Percentiles rank a stretch among this genome's conserved stretches.
These are phyloP conservation scores for Harmothoe impar DNA, from an alignment of 2,888 invertebrate species.

Conservation along the genomic window DNA sequence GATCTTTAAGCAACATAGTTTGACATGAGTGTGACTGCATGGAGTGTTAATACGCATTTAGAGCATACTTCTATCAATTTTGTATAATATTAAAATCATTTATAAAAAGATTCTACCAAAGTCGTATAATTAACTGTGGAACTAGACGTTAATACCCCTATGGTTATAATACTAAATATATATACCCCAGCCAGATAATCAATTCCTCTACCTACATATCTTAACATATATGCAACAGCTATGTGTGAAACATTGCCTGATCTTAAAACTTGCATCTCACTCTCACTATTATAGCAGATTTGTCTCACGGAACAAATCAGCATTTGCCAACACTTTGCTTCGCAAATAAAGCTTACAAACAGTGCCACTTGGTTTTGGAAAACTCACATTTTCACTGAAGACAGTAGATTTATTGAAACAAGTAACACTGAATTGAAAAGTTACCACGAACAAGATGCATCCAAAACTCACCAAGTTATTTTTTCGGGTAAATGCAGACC, in stretches of 20 bases:
- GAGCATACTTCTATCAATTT: slow-evolving; percentile 1
- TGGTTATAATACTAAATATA: too few species aligned
- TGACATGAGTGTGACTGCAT: slow-evolving; percentile 10
- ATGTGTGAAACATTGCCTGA: neutral
- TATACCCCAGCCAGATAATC: too few species aligned
- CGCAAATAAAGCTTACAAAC: neutral
- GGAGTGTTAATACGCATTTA: neutral
- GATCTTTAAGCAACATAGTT: neutral
- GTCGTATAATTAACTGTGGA: too few species aligned
- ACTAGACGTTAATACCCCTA: too few species aligned
- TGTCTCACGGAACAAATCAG: neutral
- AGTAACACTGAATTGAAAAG: too few species aligned
- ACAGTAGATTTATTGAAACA: too few species aligned
- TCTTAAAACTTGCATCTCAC: neutral
- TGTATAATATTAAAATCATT: neutral
- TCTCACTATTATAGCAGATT: slow-evolving; percentile 4
- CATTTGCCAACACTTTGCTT: neutral
- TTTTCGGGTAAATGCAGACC: too few species aligned
- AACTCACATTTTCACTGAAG: neutral
- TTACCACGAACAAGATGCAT: too few species aligned
- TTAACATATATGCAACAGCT: too few species aligned
- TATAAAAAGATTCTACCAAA: too few species aligned
- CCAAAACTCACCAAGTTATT: too few species aligned
- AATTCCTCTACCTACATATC: too few species aligned
- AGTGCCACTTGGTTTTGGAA: neutral